Evolutionary conservation across 2,797 vertebrate species (phyloP).

Genomic region (Galago senegalensis): DNA sequence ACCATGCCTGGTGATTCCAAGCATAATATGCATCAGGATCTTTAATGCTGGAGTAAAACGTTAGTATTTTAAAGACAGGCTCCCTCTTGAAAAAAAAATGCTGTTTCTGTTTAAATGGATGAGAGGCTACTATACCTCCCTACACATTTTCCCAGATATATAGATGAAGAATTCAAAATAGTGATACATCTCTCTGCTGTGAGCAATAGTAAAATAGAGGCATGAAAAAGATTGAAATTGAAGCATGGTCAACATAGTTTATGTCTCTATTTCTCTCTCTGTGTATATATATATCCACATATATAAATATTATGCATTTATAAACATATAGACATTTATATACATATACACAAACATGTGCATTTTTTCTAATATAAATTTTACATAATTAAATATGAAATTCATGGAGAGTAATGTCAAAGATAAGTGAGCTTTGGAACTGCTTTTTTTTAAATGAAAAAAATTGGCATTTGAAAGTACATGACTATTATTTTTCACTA

Average conservation of each 20-base stretch:
- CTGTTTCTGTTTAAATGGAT: not conserved
- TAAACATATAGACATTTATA: not conserved
- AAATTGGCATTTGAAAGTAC: slow-evolving; percentile 21
- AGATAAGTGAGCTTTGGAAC: not conserved
- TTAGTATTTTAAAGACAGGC: not conserved
- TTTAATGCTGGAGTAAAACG: not conserved
- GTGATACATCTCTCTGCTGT: not conserved
- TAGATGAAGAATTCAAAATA: not conserved
- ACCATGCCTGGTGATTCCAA: not conserved
- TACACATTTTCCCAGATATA: not conserved
- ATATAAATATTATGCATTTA: not conserved
- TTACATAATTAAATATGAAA: slow-evolving; percentile 1
- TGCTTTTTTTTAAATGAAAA: slow-evolving; percentile 21
- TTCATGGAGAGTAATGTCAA: not conserved
- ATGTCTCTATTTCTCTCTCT: not conserved
- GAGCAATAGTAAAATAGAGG: not conserved
- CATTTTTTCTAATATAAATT: not conserved
- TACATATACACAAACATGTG: not conserved
- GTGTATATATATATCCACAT: no score
- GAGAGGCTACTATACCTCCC: not conserved
- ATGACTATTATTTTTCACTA: not conserved
- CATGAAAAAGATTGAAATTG: not conserved
- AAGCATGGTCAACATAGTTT: not conserved
- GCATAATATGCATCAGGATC: not conserved
- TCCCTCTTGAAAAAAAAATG: not conserved